A percentile compares a stretch with the other conserved stretches of the same genome.
phyloP scores from a whole-genome alignment of 1,140 invertebrate genomes.

The Cotesia vestalis region DNA sequence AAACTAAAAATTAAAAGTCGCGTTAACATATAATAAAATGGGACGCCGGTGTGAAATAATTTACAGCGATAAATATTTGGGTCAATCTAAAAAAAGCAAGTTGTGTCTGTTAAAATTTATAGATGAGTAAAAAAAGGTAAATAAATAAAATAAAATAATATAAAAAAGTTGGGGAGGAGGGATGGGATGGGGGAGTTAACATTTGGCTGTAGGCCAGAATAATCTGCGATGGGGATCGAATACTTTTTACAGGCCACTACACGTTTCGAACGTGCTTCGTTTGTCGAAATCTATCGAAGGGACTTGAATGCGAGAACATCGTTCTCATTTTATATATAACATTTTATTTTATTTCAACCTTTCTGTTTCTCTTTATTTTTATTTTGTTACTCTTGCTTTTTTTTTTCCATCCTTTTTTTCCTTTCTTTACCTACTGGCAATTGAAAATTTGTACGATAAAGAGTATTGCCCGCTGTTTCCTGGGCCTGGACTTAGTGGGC shows the following conservation, averaged over 20 bases:
- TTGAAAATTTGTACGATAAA: background rate
- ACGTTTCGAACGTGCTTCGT: constrained; percentile 43
- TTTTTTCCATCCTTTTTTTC: constrained; percentile 16
- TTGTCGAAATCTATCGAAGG: constrained; percentile 38
- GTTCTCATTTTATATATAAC: constrained; percentile 22
- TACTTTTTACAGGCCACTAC: constrained; percentile 45
- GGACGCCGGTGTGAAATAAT: constrained; percentile 46
- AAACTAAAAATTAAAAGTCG: constrained; percentile 34
- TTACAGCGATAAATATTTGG: constrained; percentile 49
- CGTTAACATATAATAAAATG: background rate
- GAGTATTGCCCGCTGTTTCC: constrained; percentile 79
- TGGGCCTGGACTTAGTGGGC: constrained; percentile 64
- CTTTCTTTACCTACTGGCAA: constrained; percentile 1
- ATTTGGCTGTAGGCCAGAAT: constrained; percentile 53
- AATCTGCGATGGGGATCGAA: constrained; percentile 51
- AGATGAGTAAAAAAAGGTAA: background rate
- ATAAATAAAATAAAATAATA: background rate
- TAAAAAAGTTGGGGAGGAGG: too few species aligned
- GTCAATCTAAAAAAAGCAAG: constrained; percentile 43
- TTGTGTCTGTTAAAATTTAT: constrained; percentile 7
- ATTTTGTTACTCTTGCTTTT: background rate
- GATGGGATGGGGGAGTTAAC: constrained; percentile 19
- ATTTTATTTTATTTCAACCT: background rate
- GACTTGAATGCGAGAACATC: constrained; percentile 15
- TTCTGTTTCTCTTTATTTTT: constrained; percentile 4